Base-by-base conservation (phyloP, 2,888 invertebrate genomes). In the Lysandra coridon region DNA sequence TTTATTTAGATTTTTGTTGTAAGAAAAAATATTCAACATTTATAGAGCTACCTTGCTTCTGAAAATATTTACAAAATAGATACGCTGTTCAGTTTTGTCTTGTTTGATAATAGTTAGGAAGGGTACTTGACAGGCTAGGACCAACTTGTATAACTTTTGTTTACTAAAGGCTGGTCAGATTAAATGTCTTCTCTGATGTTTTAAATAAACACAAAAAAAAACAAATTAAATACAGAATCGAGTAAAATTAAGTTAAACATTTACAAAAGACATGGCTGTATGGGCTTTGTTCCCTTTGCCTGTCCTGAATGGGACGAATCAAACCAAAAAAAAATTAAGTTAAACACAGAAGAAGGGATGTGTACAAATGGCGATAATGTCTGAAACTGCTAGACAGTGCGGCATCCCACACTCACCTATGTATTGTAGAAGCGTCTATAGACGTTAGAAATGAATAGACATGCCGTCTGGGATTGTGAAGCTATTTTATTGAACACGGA, bases 311-410 rank as follows among this genome's bases (percentile, higher is more conserved):
- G n/a, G n/a, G n/a, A n/a, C n/a, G n/a, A n/a, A n/a, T n/a, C n/a
- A n/a, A n/a, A n/a, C n/a, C n/a, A n/a, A n/a, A n/a, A n/a, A n/a
- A 23, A 62, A 62, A 23, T 62, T n/a, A 23, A 62, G 23, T 23
- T 30, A 69, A 69, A 33, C 1, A 30, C 30, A 44, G 74, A 40
- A 74, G 49, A 44, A 40, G 37, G 74, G 23, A 44, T 49, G 17
- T 74, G 74, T 74, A 44, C 74, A 49, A 74, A 74, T 74, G n/a
- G 44, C 74, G 17, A 74, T 49, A 74, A 37, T 74, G 74, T 74
- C 64, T 69, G 64, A 30, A 30, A 69, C 33, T 12, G 64, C 64
- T 69, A 69, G 64, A 69, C 64, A 69, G 64, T 69, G 64, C 12
- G 64, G 64, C 64, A 69, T 69, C 64, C 14, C 64, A 30, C 64